Evolutionary conservation across 2,797 vertebrate species (phyloP).

Genomic region (Cercopithecus mitis): DNA sequence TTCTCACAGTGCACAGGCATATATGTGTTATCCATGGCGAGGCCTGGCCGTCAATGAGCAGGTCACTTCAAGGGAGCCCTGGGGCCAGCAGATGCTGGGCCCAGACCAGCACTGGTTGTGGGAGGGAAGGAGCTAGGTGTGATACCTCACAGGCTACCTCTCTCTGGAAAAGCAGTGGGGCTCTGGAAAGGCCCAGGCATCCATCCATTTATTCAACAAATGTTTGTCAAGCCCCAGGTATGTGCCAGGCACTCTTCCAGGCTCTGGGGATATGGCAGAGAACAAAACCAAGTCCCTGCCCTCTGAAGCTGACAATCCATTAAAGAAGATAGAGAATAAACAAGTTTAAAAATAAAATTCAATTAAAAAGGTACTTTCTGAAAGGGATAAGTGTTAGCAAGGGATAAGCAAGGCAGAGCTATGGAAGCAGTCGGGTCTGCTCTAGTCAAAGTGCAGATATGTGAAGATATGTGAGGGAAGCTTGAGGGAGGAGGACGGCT

Average conservation of each 20-base stretch:
- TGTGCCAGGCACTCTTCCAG: background rate
- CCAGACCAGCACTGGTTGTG: background rate
- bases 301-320: background rate
- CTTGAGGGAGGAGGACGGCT: background rate
- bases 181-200: background rate
- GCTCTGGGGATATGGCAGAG: background rate
- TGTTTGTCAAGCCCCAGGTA: background rate
- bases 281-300: background rate
- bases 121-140: background rate
- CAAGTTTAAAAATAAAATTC: background rate
- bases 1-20: background rate
- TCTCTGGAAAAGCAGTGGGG: background rate
- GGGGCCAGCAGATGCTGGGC: background rate
- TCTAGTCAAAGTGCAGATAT: background rate
- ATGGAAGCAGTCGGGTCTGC: background rate
- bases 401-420: background rate
- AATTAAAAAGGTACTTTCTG: background rate
- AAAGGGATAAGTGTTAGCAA: background rate
- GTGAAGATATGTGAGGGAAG: background rate
- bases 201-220: background rate
- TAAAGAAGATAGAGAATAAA: slow-evolving; percentile 22
- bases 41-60: background rate
- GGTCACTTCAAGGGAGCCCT: background rate
- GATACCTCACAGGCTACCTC: background rate
- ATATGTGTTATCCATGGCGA: background rate